Percentiles rank a stretch among this genome's conserved stretches.
Conservation (phyloP, 92 coral and sea anemone species). For the Palythoa grandiflora region DNA sequence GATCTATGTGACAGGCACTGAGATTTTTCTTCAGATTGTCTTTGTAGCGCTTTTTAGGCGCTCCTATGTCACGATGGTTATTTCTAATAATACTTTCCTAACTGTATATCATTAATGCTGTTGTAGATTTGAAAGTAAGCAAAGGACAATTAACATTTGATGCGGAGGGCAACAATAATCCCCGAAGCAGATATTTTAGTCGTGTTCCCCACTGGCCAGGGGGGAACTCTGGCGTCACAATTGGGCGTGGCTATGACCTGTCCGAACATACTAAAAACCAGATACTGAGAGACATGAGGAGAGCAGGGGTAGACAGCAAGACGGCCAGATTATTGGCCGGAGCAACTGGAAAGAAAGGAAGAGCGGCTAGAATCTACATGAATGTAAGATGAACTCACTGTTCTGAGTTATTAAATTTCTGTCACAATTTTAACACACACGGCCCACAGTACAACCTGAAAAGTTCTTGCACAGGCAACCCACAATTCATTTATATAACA, state of each 20-base stretch:
- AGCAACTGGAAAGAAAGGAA: conserved; percentile 30
- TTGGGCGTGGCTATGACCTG: conserved; percentile 58
- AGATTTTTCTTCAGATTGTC: too few species aligned
- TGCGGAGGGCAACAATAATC: conserved; percentile 48
- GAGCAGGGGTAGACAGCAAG: conserved; percentile 3
- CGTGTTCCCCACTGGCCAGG: conserved; percentile 52
- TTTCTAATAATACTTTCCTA: not conserved
- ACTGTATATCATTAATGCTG: not conserved
- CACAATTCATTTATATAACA: not conserved
- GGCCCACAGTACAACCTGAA: not conserved
- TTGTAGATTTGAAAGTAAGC: conserved; percentile 18
- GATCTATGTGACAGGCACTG: too few species aligned
- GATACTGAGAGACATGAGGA: conserved; percentile 23
- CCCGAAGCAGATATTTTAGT: conserved; percentile 43
- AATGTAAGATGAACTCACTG: conserved; percentile 27
- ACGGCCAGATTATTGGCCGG: conserved; percentile 34
- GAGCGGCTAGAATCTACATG: conserved; percentile 11
- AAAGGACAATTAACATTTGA: conserved; percentile 52
- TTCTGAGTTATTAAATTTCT: not conserved
- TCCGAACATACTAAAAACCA: not conserved
- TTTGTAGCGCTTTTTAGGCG: too few species aligned
- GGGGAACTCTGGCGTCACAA: conserved; percentile 38
- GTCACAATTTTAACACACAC: not conserved
- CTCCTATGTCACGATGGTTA: too few species aligned
- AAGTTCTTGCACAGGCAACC: not conserved